phyloP scores from a whole-genome alignment of 2,113 vertebrate species.

The Mesocricetus auratus region DNA sequence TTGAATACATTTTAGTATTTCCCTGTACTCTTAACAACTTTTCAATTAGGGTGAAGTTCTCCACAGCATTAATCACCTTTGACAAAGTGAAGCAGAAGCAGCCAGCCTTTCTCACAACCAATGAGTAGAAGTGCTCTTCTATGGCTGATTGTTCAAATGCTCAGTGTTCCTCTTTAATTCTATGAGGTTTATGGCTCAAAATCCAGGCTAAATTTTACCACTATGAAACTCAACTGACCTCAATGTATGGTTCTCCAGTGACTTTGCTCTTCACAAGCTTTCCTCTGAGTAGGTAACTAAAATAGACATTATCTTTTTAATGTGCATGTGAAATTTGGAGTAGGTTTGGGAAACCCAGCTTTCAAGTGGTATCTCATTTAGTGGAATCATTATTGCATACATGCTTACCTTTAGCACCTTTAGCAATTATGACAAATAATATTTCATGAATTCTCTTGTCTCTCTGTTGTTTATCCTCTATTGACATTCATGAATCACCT shows the following conservation, averaged over 20 bases:
- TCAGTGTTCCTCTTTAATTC: slow-evolving; percentile 14
- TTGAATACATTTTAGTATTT: neutral
- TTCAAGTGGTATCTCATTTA: neutral
- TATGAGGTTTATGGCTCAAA: neutral
- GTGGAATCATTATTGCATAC: neutral
- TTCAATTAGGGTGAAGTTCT: neutral
- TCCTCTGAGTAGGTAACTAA: neutral
- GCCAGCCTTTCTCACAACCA: neutral
- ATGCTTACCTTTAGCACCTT: neutral
- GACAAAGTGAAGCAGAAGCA: neutral
- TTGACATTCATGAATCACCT: neutral
- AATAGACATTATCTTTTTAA: neutral
- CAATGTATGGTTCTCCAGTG: neutral
- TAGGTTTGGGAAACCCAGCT: neutral
- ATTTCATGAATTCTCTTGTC: neutral
- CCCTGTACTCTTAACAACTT: slow-evolving; percentile 30
- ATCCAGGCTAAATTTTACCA: neutral
- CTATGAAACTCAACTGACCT: neutral
- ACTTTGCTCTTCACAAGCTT: neutral
- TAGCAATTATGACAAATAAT: neutral
- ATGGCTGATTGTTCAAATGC: neutral
- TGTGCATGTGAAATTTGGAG: neutral
- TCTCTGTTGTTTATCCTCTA: neutral
- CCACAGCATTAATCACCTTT: slow-evolving; percentile 29
- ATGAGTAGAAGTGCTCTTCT: neutral